A percentile compares a stretch with the other conserved stretches of the same genome.
Conservation (phyloP, 1,140 invertebrate species). For the Anastatus disparis region DNA sequence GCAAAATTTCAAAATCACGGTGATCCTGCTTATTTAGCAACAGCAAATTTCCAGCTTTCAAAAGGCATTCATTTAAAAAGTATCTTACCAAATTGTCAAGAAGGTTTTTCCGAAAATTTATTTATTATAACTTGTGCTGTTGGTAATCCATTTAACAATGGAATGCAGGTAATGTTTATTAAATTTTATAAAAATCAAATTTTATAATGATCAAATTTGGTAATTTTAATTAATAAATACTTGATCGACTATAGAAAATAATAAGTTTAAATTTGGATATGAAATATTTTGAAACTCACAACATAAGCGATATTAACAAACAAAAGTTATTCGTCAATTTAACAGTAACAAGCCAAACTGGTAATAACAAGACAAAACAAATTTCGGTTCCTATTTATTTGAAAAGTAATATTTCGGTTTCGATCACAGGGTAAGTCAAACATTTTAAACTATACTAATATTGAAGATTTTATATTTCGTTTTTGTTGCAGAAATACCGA, state of each 20-base stretch:
- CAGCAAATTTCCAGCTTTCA: constrained; percentile 51
- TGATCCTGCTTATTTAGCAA: constrained; percentile 60
- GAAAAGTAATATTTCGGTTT: constrained; percentile 49
- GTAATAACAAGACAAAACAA: constrained; percentile 48
- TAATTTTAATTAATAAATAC: no score
- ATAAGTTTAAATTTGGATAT: constrained; percentile 60
- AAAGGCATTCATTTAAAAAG: constrained; percentile 50
- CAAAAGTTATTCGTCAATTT: constrained; percentile 51
- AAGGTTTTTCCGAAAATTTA: constrained; percentile 39
- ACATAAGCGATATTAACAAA: constrained; percentile 42
- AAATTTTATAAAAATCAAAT: no score
- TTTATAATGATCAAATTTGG: no score
- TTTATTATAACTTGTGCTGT: constrained; percentile 48
- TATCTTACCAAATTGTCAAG: constrained; percentile 60
- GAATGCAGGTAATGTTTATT: constrained; percentile 40
- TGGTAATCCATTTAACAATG: constrained; percentile 50
- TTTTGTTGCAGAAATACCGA: constrained; percentile 54
- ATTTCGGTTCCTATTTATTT: constrained; percentile 47
- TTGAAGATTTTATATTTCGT: not conserved
- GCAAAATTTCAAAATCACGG: constrained; percentile 54
- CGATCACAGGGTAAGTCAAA: constrained; percentile 56
- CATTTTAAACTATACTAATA: not conserved
- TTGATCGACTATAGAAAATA: constrained; percentile 44
- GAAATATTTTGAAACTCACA: constrained; percentile 41
- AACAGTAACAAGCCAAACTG: constrained; percentile 57